These are phyloP conservation scores for Hypotaenidia philippensis DNA, from an alignment of 2,797 vertebrate genomes.

Conservation along the genomic window DNA sequence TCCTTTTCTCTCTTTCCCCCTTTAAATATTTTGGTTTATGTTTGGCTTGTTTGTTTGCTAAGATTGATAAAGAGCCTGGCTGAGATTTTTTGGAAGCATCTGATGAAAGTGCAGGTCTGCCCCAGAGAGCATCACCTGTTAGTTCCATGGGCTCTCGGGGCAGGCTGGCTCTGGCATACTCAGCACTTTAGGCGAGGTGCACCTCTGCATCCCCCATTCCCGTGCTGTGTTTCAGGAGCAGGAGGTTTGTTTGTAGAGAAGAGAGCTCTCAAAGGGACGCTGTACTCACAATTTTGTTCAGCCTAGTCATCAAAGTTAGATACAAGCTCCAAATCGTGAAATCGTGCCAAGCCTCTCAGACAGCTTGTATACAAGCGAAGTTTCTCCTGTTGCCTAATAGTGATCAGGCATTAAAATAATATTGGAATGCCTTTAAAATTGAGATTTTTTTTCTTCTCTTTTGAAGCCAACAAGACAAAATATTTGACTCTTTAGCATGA, in stretches of 20 bases:
- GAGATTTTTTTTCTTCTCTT: background rate
- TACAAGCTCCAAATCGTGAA: background rate
- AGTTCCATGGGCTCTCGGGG: background rate
- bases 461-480: background rate
- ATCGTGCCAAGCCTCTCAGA: background rate
- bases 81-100: background rate
- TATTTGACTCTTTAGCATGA: background rate
- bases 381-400: background rate
- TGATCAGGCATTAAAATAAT: background rate
- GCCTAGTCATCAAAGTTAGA: conserved; percentile 25
- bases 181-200: background rate
- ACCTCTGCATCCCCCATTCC: background rate
- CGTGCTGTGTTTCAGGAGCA: background rate
- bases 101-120: background rate
- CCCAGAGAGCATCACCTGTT: background rate
- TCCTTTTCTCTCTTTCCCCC: background rate
- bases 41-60: background rate
- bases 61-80: background rate
- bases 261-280: background rate
- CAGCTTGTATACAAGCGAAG: background rate
- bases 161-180: background rate
- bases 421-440: background rate
- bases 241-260: background rate
- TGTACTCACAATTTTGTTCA: background rate
- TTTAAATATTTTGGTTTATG: background rate